Base-by-base conservation (phyloP, 2,888 invertebrate genomes). In the Agrochola litura region DNA sequence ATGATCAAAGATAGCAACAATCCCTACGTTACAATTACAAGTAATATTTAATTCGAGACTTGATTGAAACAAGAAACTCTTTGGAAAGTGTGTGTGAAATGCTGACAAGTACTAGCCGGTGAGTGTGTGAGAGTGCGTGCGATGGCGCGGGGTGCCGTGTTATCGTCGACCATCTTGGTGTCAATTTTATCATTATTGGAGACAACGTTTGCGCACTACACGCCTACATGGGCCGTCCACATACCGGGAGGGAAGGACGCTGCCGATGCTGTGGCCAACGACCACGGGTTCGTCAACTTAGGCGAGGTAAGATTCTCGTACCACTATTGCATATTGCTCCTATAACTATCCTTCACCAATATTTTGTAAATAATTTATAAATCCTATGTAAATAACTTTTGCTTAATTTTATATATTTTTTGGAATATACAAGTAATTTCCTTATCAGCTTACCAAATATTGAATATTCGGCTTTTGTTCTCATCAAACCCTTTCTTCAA, bases 171-270 rank as follows among this genome's bases (percentile, higher is more conserved):
- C 91, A 90, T 93, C 87, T 89, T 95, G 92, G 91, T 95, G 90
- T 91, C 90, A 87, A 87, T 93, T 89, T 79, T 94, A 89, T 90
- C 89, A 76, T 82, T 92, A 86, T 81, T 93, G 89, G 93, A 93
- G 83, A 89, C 90, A 77, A 92, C 92, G 77, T 88, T 89, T 64
- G 94, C 94, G 73, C 97, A 98, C 92, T 99, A 97, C 94, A 98
- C 98, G 84, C 98, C 98, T 94, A 98, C 98, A 94, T 99, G 98
- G 98, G 99, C 98, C 82, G 98, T 98, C 79, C 98, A 98, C 92
- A 97, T 99, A 91, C 97, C 98, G 41, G 98, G 97, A 81, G 97
- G 97, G 75, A 97, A 97, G 86, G 95, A 97, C 61, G 97, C 97
- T 76, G 99, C 98, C 63, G 97, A 98, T 90, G 96, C 97, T 61